A percentile compares a stretch with the other conserved stretches of the same genome.
Evolutionary conservation across 2,113 vertebrate genomes (phyloP).

Genomic region (Trochalopteron elliotii): DNA sequence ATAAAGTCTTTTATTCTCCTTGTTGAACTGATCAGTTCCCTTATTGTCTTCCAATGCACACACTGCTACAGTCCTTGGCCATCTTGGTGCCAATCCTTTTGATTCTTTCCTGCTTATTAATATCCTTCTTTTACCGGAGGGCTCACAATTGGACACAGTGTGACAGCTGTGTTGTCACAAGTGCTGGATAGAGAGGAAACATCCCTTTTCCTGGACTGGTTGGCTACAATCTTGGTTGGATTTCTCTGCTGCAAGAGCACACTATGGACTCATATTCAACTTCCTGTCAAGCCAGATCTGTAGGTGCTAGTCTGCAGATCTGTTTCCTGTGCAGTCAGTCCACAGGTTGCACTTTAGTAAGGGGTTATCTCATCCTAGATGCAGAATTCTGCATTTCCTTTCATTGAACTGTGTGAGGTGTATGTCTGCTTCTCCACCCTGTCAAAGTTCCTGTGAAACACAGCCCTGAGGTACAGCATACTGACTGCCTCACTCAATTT

Average conservation of each 20-base stretch:
- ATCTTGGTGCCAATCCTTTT: neutral
- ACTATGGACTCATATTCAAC: neutral
- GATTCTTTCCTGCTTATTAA: neutral
- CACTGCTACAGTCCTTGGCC: neutral
- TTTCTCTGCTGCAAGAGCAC: neutral
- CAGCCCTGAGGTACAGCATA: neutral
- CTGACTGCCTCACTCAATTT: neutral
- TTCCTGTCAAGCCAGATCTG: neutral
- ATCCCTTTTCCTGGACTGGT: neutral
- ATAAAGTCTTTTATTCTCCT: neutral
- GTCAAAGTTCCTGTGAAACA: neutral
- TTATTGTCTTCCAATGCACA: neutral
- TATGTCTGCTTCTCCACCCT: neutral
- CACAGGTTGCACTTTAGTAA: neutral
- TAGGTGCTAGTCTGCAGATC: neutral
- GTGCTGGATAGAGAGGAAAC: neutral
- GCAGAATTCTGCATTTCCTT: neutral
- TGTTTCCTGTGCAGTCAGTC: neutral
- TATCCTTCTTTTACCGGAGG: neutral
- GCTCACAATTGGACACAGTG: neutral
- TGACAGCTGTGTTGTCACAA: fast-evolving
- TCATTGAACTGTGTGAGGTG: neutral
- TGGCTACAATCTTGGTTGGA: fast-evolving
- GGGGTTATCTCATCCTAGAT: neutral
- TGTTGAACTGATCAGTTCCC: neutral